A percentile compares a stretch with the other conserved stretches of the same genome.
Evolutionary conservation across 2,888 invertebrate genomes (phyloP).

Genomic region (Sepiola atlantica): DNA sequence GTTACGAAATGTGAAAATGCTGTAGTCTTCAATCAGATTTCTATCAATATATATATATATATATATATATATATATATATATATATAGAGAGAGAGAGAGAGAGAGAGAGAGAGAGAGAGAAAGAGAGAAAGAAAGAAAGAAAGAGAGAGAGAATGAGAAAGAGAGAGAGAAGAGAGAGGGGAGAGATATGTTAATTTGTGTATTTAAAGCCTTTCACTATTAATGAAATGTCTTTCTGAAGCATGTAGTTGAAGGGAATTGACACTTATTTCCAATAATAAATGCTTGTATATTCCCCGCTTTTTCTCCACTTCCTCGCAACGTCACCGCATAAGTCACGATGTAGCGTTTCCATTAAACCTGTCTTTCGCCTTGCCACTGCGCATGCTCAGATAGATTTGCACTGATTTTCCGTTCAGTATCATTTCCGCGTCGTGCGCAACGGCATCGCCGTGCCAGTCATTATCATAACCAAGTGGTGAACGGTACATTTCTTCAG

Average conservation of each 20-base stretch:
- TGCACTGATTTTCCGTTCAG: not conserved
- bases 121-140: too few relatives aligned
- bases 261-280: not conserved
- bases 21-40: too few relatives aligned
- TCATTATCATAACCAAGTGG: not conserved
- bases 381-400: not conserved
- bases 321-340: not conserved
- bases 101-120: too few relatives aligned
- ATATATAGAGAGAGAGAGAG: too few relatives aligned
- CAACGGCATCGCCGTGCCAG: not conserved
- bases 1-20: too few relatives aligned
- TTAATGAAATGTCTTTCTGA: not conserved
- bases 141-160: too few relatives aligned
- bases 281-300: not conserved
- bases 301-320: not conserved
- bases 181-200: too few relatives aligned
- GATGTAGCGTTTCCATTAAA: not conserved
- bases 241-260: not conserved
- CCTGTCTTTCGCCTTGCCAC: not conserved
- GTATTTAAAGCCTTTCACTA: not conserved
- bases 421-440: not conserved
- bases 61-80: too few relatives aligned
- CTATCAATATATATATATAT: too few relatives aligned
- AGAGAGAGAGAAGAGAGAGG: too few relatives aligned
- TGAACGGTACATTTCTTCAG: not conserved